A percentile compares a stretch with the other conserved stretches of the same genome.
Evolutionary conservation across 1,140 invertebrate genomes (phyloP).

Genomic region (Penaeus japonicus): DNA sequence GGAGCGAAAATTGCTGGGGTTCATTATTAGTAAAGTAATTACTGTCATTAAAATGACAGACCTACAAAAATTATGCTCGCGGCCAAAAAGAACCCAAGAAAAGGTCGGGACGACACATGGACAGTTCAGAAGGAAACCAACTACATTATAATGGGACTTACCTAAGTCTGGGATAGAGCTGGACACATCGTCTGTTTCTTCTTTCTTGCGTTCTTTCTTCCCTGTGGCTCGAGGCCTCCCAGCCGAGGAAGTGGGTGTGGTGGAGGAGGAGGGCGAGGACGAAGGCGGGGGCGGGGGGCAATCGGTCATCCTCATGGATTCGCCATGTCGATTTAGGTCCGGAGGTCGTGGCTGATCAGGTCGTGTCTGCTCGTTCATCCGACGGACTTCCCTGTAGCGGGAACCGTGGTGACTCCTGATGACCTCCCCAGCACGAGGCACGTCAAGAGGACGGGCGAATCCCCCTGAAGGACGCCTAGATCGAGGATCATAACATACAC

Average conservation of each 20-base stretch:
- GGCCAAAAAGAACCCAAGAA: too few species aligned
- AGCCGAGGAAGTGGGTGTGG: neutral
- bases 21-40: neutral
- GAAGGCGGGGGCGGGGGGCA: constrained; percentile 16
- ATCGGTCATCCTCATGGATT: neutral
- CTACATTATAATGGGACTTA: neutral
- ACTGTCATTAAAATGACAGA: too few species aligned
- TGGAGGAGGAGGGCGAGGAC: neutral
- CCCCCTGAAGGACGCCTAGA: constrained; percentile 23
- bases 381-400: constrained; percentile 23
- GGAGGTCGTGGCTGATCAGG: constrained; percentile 37
- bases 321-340: neutral
- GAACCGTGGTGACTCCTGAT: constrained; percentile 23
- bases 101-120: too few species aligned
- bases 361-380: constrained; percentile 6
- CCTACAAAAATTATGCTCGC: too few species aligned
- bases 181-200: constrained; percentile 36
- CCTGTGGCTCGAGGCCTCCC: constrained; percentile 23
- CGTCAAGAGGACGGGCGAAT: constrained; percentile 31
- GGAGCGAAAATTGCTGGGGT: neutral
- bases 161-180: constrained; percentile 48
- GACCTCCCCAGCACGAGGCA: constrained; percentile 21
- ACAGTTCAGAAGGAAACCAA: neutral
- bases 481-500: constrained; percentile 8
- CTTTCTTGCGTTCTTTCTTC: constrained; percentile 44